Conservation (phyloP, 2,113 vertebrate species). For the Candoia aspera region DNA sequence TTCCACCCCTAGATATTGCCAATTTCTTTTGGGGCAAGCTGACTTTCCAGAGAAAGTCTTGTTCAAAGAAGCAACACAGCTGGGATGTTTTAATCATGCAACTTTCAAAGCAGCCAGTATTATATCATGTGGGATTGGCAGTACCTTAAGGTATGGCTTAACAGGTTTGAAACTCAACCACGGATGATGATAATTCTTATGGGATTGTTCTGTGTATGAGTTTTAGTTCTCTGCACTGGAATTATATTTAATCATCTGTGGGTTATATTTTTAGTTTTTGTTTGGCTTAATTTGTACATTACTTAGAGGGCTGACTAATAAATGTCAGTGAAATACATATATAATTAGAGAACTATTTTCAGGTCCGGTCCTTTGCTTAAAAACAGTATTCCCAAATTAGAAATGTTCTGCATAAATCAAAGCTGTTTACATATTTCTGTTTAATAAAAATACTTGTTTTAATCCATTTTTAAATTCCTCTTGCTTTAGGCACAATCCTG, state of each 20-base stretch:
- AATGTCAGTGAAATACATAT: too few species aligned
- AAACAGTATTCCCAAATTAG: neutral
- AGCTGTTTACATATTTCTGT: constrained; percentile 16
- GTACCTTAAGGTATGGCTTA: constrained; percentile 65
- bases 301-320: too few species aligned
- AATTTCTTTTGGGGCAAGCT: constrained; percentile 79
- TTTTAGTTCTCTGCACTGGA: neutral
- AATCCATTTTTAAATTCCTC: constrained; percentile 65
- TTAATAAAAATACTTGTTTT: constrained; percentile 62
- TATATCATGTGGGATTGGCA: constrained; percentile 60
- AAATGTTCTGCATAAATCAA: constrained; percentile 30
- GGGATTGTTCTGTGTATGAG: neutral
- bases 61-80: constrained; percentile 76
- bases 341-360: neutral
- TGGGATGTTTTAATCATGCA: constrained; percentile 75
- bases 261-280: neutral
- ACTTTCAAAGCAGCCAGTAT: constrained; percentile 56
- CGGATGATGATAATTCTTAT: neutral
- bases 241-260: neutral
- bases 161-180: constrained; percentile 68
- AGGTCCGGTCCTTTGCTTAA: neutral
- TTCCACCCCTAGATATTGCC: constrained; percentile 63
- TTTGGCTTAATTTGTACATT: neutral
- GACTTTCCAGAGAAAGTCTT: constrained; percentile 70
- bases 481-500: constrained; percentile 68